Evolutionary conservation across 2,797 vertebrate genomes (phyloP).

Genomic region (Tinamus major): DNA sequence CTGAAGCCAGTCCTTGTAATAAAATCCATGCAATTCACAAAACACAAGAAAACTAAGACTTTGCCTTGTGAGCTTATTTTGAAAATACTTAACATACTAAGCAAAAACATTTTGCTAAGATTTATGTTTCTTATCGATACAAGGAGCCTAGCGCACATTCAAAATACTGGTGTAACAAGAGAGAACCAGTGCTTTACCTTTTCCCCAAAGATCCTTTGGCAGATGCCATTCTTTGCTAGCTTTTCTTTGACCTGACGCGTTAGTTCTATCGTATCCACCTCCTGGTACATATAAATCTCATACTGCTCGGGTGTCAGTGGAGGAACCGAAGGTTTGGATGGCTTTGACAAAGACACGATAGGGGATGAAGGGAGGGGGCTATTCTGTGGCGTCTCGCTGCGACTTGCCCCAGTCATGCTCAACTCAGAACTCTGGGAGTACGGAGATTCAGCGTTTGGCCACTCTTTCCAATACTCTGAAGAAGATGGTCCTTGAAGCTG

Average conservation of each 20-base stretch:
- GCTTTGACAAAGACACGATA: slow-evolving; percentile 84
- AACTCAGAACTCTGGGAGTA: slow-evolving; percentile 89
- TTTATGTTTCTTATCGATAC: rapidly evolving
- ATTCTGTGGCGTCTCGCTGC: slow-evolving; percentile 88
- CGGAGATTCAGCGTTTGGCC: slow-evolving; percentile 88
- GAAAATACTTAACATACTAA: neutral
- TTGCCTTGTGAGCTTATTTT: neutral
- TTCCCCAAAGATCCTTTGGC: slow-evolving; percentile 92
- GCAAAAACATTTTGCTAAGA: neutral
- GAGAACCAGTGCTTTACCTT: slow-evolving; percentile 84
- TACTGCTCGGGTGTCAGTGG: slow-evolving; percentile 92
- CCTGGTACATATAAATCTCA: slow-evolving; percentile 93
- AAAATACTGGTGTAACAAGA: slow-evolving; percentile 37
- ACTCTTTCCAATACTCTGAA: slow-evolving; percentile 91
- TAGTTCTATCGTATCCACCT: slow-evolving; percentile 91
- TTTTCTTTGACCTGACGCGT: slow-evolving; percentile 93
- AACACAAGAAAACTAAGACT: rapidly evolving
- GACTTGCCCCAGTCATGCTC: slow-evolving; percentile 85
- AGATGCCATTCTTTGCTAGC: slow-evolving; percentile 93
- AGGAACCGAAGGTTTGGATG: slow-evolving; percentile 85
- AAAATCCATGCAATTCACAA: neutral
- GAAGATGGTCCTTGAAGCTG: slow-evolving; percentile 84
- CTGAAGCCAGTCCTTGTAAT: neutral
- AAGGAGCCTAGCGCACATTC: neutral
- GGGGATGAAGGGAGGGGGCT: slow-evolving; percentile 88